Percentiles rank a stretch among this genome's conserved stretches.
Conservation (phyloP, 2,113 vertebrate genomes). For the Ceyx margarethae region DNA sequence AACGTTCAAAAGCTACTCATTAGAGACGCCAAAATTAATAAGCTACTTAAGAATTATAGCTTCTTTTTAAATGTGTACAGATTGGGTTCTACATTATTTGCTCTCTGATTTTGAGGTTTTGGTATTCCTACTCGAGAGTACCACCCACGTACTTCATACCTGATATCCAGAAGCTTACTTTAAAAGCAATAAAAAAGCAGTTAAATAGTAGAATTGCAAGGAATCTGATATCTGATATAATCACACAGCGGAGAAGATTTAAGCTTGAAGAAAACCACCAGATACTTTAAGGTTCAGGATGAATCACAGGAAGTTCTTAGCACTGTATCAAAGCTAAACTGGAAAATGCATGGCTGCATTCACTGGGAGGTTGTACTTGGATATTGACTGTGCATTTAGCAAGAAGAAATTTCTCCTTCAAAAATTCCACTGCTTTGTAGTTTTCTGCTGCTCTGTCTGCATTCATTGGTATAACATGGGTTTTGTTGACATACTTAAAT, state of each 20-base stretch:
- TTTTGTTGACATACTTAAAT: not conserved
- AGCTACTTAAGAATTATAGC: not conserved
- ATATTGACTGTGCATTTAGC: not conserved
- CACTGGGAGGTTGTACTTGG: fast-evolving
- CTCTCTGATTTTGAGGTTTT: not conserved
- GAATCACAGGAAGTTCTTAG: not conserved
- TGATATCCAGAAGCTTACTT: not conserved
- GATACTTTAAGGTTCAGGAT: not conserved
- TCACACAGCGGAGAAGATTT: not conserved
- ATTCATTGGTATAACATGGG: not conserved
- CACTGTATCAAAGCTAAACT: not conserved
- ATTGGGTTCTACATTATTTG: not conserved
- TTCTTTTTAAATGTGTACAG: not conserved
- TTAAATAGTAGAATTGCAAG: not conserved
- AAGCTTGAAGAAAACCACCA: not conserved
- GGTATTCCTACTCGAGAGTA: not conserved
- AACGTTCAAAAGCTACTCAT: not conserved
- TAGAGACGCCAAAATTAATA: not conserved
- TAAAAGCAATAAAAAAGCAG: not conserved
- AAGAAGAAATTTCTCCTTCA: not conserved
- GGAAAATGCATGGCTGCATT: not conserved
- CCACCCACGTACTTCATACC: not conserved
- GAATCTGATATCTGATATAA: not conserved
- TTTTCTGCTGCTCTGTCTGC: not conserved
- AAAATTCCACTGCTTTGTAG: not conserved